A percentile compares a stretch with the other conserved stretches of the same genome.
Evolutionary conservation across 2,113 vertebrate genomes (phyloP).

Genomic region (Apodemus speciosus): DNA sequence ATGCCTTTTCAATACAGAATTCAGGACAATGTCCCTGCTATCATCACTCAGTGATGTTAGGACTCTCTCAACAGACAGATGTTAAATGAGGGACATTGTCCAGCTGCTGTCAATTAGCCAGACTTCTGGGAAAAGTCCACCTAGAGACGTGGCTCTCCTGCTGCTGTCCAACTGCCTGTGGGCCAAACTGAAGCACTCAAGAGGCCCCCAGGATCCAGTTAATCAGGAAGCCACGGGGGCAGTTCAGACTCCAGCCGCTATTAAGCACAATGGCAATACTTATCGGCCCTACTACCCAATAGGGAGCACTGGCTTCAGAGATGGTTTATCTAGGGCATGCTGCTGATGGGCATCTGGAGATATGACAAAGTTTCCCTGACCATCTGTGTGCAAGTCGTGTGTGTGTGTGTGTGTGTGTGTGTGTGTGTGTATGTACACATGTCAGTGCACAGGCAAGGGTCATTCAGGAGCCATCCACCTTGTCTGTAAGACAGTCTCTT

Average conservation of each 20-base stretch:
- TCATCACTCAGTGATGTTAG: not conserved
- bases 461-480: not conserved
- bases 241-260: not conserved
- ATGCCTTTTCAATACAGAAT: not conserved
- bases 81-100: not conserved
- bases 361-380: not conserved
- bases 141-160: not conserved
- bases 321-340: not conserved
- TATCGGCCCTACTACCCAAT: not conserved
- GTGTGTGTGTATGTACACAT: fast-evolving
- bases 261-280: not conserved
- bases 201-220: not conserved
- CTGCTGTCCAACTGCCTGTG: not conserved
- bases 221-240: not conserved
- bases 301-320: not conserved
- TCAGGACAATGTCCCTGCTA: not conserved
- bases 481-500: not conserved
- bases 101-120: not conserved
- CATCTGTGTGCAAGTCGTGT: not conserved
- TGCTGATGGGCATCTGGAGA: not conserved
- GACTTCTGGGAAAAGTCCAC: not conserved
- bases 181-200: not conserved
- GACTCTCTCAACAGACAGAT: not conserved
- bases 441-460: not conserved
- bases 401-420: not conserved